Base-by-base conservation (phyloP, 1,140 invertebrate species). In the Drosophila chauvacae region DNA sequence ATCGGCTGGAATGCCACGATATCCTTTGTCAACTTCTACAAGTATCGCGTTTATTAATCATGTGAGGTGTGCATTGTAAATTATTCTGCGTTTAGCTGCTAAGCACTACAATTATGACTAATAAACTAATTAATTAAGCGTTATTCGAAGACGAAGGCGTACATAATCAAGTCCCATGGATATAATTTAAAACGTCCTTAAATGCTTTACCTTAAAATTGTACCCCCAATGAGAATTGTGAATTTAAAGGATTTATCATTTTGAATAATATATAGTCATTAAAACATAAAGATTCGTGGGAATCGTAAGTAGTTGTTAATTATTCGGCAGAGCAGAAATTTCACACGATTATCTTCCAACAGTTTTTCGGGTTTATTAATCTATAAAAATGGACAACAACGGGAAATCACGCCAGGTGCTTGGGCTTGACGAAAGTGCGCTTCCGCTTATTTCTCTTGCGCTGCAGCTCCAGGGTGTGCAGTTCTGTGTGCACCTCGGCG, bases 1-100 rank as follows among this genome's bases (percentile, higher is more conserved):
- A 93, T 94, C 39, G 94, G 94, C 56, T 95, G 95, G 93, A 96
- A 97, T 93, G 94, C 97, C 20, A 97, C 95, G 73, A 93, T 95
- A 71, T 94, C 94, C 77, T 94, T 97, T 44, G 96, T 97, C 93
- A 93, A 95, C 81, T 97, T 97, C 91, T 98, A 98, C 93, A 94
- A 95, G 72, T 95, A 96, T 84, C 93, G 96, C 91, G 95, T 97
- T 30, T 92, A 92, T 81, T 92, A 58, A 84, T 65, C 35, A 16
- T 26, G 37, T 47, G 33, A 61, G 26, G 50, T 76, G 50, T 70
- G 74, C 48, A 57, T 61, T 88, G 80, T 88, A 85, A 88, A 81
- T 88, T 90, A 88, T 79, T 84, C 42, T 81, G 73, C 81, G 88
- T 72, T 70, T 79, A 87, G 70, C 80, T 77, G 28, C 48, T 90